Conservation (phyloP, 30 jellyfish, hydroid and myxozoan species). For the Phacellophora camtschatica region DNA sequence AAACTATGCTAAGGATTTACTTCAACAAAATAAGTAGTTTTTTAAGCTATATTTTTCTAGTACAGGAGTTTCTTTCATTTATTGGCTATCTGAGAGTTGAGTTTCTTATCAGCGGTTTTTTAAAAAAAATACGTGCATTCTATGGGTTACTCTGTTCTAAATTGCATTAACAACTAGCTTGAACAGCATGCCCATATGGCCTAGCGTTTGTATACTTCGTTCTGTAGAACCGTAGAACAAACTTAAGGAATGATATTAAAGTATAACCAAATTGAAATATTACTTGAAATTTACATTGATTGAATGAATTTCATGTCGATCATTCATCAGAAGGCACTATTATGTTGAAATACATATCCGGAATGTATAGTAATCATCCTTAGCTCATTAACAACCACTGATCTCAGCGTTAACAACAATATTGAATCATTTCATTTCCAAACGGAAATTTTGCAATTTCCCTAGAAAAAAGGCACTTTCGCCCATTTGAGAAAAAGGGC, state of each 20-base stretch:
- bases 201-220: no score
- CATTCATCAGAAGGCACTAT: neutral
- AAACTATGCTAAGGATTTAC: no score
- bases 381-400: neutral
- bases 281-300: neutral
- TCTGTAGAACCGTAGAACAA: neutral
- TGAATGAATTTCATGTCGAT: neutral
- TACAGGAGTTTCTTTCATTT: no score
- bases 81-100: no score
- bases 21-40: no score
- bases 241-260: neutral
- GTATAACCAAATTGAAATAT: neutral
- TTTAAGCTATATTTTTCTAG: no score
- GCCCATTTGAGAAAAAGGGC: constrained; percentile 4
- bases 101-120: no score
- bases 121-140: no score
- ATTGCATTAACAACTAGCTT: no score
- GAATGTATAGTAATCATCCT: neutral
- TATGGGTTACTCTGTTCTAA: no score
- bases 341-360: neutral
- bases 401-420: neutral
- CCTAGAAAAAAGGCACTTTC: constrained; percentile 5
- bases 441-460: neutral
- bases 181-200: no score
- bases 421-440: neutral